phyloP scores from a whole-genome alignment of 2,113 vertebrate species.

The Ovis canadensis region DNA sequence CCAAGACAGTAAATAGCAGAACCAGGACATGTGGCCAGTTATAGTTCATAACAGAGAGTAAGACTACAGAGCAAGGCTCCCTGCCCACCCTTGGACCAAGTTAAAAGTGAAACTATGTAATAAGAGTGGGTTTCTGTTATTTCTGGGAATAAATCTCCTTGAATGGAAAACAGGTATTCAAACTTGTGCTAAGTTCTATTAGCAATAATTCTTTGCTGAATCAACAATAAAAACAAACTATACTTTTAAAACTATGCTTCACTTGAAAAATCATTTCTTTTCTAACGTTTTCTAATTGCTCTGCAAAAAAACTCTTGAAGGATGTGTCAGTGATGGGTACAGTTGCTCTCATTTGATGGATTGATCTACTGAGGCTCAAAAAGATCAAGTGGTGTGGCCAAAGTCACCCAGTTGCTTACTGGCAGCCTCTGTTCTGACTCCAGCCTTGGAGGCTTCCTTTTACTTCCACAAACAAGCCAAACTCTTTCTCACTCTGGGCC shows the following conservation, averaged over 20 bases:
- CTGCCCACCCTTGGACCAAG: neutral
- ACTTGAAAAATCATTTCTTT: neutral
- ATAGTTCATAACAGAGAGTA: neutral
- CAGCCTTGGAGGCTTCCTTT: neutral
- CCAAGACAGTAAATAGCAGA: neutral
- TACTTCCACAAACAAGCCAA: neutral
- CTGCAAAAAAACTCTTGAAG: neutral
- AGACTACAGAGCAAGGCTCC: neutral
- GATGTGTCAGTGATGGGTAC: neutral
- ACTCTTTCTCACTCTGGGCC: neutral
- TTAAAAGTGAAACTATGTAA: neutral
- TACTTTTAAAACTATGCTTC: neutral
- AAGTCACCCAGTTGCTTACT: neutral
- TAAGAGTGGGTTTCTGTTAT: neutral
- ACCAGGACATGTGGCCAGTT: neutral
- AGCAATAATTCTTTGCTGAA: neutral
- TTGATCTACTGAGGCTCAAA: neutral
- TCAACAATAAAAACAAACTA: neutral
- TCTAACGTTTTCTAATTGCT: neutral
- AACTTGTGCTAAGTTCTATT: neutral
- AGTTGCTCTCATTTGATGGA: neutral
- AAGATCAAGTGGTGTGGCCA: neutral
- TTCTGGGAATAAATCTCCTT: neutral
- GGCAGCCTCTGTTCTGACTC: neutral
- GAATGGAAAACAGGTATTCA: neutral